These are phyloP conservation scores for Sitta carolinensis DNA, from an alignment of 2,797 vertebrate genomes.

Conservation along the genomic window DNA sequence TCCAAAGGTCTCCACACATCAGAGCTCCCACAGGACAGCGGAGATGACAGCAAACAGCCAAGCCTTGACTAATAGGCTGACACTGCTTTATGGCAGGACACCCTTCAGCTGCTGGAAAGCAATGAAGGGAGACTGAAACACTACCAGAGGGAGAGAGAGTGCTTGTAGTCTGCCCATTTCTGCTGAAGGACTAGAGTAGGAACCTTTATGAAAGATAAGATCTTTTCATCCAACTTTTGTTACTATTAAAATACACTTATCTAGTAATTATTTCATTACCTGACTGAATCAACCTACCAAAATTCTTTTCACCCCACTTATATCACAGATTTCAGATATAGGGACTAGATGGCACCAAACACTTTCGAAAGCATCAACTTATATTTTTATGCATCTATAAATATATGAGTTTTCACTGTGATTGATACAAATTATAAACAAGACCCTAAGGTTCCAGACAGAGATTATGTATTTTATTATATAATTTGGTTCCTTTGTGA, in stretches of 20 bases:
- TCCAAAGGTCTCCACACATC: not conserved
- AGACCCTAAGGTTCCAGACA: not conserved
- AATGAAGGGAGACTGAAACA: not conserved
- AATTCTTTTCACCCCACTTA: not conserved
- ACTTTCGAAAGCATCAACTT: not conserved
- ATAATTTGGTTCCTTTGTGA: not conserved
- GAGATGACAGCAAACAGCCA: not conserved
- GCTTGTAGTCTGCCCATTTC: not conserved
- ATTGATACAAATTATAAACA: not conserved
- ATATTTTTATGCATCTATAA: not conserved
- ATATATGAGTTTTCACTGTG: not conserved
- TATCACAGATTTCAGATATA: not conserved
- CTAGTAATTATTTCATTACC: not conserved
- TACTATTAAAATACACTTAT: not conserved
- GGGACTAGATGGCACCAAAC: not conserved
- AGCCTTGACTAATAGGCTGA: not conserved
- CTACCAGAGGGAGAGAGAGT: not conserved
- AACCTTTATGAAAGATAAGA: not conserved
- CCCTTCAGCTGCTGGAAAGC: not conserved
- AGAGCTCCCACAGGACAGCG: not conserved
- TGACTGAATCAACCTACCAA: not conserved
- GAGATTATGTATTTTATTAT: not conserved
- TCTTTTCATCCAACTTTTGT: not conserved
- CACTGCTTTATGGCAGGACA: not conserved
- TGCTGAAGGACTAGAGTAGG: not conserved